phyloP scores from a whole-genome alignment of 2,888 invertebrate species.

The Cryptophagus acutangulus region DNA sequence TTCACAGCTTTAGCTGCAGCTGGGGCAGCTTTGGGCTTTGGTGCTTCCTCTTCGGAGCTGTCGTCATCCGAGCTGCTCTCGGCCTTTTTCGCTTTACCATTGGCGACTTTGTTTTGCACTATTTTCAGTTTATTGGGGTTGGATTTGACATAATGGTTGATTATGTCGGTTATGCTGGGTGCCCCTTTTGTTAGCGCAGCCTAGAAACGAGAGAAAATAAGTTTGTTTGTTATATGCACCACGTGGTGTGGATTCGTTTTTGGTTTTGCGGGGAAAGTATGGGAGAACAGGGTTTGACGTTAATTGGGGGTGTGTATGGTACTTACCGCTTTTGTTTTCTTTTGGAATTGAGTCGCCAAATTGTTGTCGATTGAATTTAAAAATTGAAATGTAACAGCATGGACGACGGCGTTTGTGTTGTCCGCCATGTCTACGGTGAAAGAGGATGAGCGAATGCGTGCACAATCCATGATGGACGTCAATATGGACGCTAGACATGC shows the following conservation, averaged over 20 bases:
- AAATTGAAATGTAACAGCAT: conserved; percentile 62
- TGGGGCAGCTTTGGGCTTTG: conserved; percentile 16
- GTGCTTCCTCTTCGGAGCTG: conserved; percentile 17
- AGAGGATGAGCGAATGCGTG: too few species aligned
- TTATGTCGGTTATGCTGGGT: too few species aligned
- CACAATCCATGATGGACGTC: too few species aligned
- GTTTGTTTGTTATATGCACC: too few species aligned
- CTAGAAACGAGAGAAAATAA: too few species aligned
- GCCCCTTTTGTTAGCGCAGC: too few species aligned
- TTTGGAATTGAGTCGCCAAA: conserved; percentile 63
- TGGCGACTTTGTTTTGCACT: conserved; percentile 10
- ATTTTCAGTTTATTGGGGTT: conserved; percentile 46
- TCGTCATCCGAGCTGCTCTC: conserved; percentile 27
- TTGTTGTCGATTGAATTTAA: conserved; percentile 59
- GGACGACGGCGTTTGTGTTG: conserved; percentile 43
- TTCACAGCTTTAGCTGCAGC: conserved; percentile 12
- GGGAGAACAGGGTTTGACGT: too few species aligned
- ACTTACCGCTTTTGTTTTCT: conserved; percentile 74
- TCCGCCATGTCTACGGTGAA: conserved; percentile 20
- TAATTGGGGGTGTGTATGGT: too few species aligned
- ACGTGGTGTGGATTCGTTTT: too few species aligned
- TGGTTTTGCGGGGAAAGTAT: too few species aligned
- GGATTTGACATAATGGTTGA: conserved; percentile 49
- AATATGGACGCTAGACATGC: too few species aligned
- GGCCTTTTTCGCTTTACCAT: conserved; percentile 16